phyloP scores from a whole-genome alignment of 2,797 vertebrate species.

The Arremon aurantiirostris region DNA sequence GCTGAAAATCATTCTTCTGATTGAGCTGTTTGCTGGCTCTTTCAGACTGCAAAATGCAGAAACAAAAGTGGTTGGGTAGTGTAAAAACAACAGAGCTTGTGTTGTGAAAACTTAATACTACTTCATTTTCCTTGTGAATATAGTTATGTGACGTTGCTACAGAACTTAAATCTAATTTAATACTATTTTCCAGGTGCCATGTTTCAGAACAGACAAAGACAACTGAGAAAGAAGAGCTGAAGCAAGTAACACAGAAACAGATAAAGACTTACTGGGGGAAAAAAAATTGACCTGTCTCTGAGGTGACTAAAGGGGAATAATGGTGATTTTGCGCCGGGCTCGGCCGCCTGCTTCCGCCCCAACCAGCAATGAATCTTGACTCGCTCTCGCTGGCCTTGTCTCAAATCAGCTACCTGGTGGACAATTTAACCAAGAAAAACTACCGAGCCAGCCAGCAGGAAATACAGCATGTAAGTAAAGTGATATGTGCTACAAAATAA shows the following conservation, averaged over 20 bases:
- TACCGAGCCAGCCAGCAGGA: slow-evolving; percentile 99
- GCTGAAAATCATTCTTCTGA: background rate
- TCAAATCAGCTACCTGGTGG: slow-evolving; percentile 99
- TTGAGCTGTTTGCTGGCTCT: background rate
- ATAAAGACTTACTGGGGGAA: slow-evolving; percentile 86
- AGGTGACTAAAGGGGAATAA: slow-evolving; percentile 99
- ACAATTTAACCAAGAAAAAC: slow-evolving; percentile 99
- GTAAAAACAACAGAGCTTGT: background rate
- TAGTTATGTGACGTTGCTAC: background rate
- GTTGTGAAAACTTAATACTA: background rate
- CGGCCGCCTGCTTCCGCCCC: slow-evolving; percentile 99
- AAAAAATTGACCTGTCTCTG: slow-evolving; percentile 98
- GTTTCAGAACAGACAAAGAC: slow-evolving; percentile 84
- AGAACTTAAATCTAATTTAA: background rate
- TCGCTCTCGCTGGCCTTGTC: slow-evolving; percentile 99
- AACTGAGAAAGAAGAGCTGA: slow-evolving; percentile 79
- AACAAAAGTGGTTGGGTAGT: background rate
- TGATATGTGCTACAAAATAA: background rate
- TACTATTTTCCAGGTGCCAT: slow-evolving; percentile 85
- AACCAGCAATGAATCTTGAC: slow-evolving; percentile 99
- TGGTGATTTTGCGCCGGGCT: slow-evolving; percentile 99
- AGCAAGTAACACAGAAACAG: slow-evolving; percentile 74
- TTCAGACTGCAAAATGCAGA: background rate
- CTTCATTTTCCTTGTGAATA: background rate
- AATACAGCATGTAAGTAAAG: slow-evolving; percentile 97